A percentile compares a stretch with the other conserved stretches of the same genome.
Conservation (phyloP, 2,113 vertebrate genomes). For the Eublepharis macularius region DNA sequence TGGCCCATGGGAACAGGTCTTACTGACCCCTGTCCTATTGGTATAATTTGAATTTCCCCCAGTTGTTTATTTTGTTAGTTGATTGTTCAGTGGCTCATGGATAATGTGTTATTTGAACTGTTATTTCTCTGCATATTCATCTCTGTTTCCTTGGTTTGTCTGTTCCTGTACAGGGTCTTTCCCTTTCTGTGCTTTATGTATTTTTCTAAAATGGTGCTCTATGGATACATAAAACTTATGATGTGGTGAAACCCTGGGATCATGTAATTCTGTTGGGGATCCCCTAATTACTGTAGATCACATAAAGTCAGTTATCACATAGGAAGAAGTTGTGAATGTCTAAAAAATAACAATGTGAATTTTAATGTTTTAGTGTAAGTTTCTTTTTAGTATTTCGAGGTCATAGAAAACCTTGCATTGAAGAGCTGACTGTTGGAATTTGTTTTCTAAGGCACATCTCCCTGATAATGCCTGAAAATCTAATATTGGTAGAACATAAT, state of each 20-base stretch:
- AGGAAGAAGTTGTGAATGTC: neutral
- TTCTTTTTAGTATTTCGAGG: neutral
- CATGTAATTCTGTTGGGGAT: neutral
- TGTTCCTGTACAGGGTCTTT: neutral
- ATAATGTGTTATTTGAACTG: neutral
- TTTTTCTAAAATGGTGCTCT: neutral
- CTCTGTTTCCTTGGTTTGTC: neutral
- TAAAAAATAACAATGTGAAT: neutral
- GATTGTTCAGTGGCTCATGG: neutral
- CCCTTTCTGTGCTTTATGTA: neutral
- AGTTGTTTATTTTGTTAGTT: neutral
- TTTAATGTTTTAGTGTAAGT: neutral
- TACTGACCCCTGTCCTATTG: neutral
- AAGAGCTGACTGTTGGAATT: too few relatives aligned
- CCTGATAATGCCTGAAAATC: too few relatives aligned
- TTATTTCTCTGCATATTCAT: neutral
- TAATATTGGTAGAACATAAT: too few relatives aligned
- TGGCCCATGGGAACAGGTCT: neutral
- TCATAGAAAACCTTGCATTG: too few relatives aligned
- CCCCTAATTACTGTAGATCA: neutral
- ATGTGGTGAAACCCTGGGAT: neutral
- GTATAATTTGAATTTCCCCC: neutral
- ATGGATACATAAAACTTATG: neutral
- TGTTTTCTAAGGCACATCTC: too few relatives aligned
- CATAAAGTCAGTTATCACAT: neutral